Evolutionary conservation across 2,888 invertebrate species (phyloP), one percentile per base, ranked within the genome.

Genomic region (Desoria tigrina): DNA sequence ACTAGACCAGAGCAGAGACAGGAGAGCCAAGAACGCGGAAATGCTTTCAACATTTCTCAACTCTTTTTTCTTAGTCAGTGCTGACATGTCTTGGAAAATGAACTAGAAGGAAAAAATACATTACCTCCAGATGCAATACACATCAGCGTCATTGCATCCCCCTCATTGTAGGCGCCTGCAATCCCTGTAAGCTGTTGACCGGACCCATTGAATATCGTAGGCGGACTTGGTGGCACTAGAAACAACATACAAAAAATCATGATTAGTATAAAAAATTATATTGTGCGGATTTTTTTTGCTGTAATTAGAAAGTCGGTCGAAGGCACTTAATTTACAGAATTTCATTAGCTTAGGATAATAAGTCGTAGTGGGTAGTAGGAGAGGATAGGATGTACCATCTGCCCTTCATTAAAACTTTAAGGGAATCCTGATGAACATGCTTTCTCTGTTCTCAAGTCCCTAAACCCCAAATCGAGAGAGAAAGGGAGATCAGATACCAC

Each of bases 71-170:
- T n/a, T n/a, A n/a, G n/a, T n/a, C n/a, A 4, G 32, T 32, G 32
- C 32, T 11, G 6, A 32, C 11, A 32, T 32, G 32, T 11, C 32
- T 32, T 32, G 4, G 32, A 32, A 32, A 11, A 11, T 7, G 4
- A 7, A 32, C 4, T 32, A 7, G 4, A 32, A 11, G 32, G 11
- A 32, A 32, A 11, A 42, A 51, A 24, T 21, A 37, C 28, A 67
- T 69, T 84, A 89, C 90, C 90, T 83, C 89, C 90, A 77, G 85
- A 85, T 78, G 89, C 89, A 80, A 88, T 85, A 81, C 90, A 90
- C 76, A 86, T 87, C 63, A 90, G 84, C 78, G 85, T 86, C 81
- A 89, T 83, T 76, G 86, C 85, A 23, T 86, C 84, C 42, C 87
- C 88, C 81, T 90, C 90, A 74, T 86, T 83, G 78, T 89, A 90